Conservation (phyloP, 1,140 invertebrate species). For the Megalopta genalis region DNA sequence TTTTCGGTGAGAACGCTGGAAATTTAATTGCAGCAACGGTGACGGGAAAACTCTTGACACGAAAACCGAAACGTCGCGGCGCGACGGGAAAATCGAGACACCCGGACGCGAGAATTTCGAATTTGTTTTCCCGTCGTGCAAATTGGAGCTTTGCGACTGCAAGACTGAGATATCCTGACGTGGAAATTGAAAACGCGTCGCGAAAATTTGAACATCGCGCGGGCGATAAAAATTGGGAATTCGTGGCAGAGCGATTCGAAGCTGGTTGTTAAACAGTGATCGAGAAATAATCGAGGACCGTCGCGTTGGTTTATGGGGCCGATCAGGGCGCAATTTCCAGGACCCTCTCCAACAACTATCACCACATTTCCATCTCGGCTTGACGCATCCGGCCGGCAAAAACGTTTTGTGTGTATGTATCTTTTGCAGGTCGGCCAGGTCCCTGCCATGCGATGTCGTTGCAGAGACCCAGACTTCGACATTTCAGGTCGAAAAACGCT, state of each 20-base stretch:
- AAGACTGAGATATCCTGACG: background rate
- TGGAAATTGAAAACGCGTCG: background rate
- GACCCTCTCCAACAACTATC: constrained; percentile 10
- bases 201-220: background rate
- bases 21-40: background rate
- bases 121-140: no score
- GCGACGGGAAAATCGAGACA: background rate
- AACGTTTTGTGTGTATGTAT: constrained; percentile 67
- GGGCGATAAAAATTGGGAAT: background rate
- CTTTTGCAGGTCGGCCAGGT: constrained; percentile 78
- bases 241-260: background rate
- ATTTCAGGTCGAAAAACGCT: constrained; percentile 78
- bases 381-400: constrained; percentile 8
- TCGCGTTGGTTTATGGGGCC: no score
- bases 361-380: constrained; percentile 31
- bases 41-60: background rate
- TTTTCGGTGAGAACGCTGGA: background rate
- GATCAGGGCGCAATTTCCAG: constrained; percentile 4
- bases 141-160: background rate
- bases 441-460: constrained; percentile 80
- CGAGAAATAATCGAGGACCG: no score
- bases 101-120: no score
- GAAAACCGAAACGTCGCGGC: background rate
- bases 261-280: no score
- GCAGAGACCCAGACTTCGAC: constrained; percentile 80